phyloP scores from a whole-genome alignment of 2,113 vertebrate genomes.

The Loxodonta africana region DNA sequence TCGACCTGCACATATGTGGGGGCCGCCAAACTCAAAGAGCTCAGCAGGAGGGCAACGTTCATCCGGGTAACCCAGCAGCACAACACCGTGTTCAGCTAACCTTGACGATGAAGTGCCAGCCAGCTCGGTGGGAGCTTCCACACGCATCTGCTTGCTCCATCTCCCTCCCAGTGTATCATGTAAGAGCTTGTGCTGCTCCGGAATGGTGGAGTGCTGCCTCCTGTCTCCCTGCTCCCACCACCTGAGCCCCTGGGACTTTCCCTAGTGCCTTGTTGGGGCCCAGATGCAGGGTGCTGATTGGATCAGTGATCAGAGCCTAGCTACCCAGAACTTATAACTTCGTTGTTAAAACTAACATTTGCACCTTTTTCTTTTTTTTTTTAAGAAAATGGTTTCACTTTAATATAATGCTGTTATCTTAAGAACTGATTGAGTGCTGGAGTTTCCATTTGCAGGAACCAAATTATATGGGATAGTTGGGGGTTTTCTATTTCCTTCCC shows the following conservation, averaged over 20 bases:
- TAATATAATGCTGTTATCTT: conserved; percentile 72
- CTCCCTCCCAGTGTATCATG: background rate
- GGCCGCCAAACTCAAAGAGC: conserved; percentile 98
- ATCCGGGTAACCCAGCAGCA: conserved; percentile 98
- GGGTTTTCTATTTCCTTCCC: background rate
- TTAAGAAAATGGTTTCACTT: conserved; percentile 75
- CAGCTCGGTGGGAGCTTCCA: background rate
- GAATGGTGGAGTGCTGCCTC: background rate
- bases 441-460: conserved; percentile 47
- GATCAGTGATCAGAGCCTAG: conserved; percentile 16
- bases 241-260: conserved; percentile 4
- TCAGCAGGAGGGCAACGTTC: conserved; percentile 97
- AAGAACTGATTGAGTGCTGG: conserved; percentile 40
- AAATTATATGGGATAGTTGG: background rate
- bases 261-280: conserved; percentile 12
- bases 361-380: background rate
- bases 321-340: conserved; percentile 45
- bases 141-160: background rate
- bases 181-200: conserved; percentile 19
- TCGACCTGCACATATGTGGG: conserved; percentile 99
- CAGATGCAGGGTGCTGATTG: background rate
- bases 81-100: conserved; percentile 94
- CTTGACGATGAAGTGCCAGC: accelerated
- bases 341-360: conserved; percentile 31
- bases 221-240: background rate